A percentile compares a stretch with the other conserved stretches of the same genome.
phyloP scores from a whole-genome alignment of 2,113 vertebrate genomes.

The Octodon degus region DNA sequence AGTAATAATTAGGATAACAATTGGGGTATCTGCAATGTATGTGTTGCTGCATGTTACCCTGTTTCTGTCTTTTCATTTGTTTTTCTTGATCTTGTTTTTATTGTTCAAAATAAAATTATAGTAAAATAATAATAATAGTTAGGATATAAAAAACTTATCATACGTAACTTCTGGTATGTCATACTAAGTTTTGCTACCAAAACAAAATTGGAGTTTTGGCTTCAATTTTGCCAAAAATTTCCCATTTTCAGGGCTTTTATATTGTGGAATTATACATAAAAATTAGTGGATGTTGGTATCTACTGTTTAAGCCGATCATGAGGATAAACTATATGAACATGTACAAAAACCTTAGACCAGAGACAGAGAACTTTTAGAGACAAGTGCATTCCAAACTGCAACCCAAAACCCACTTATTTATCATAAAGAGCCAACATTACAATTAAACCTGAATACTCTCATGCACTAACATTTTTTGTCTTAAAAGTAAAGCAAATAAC shows the following conservation, averaged over 20 bases:
- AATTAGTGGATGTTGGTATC: not conserved
- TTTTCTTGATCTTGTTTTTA: too few relatives aligned
- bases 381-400: not conserved
- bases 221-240: not conserved
- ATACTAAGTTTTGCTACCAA: not conserved
- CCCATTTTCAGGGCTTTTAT: not conserved
- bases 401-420: not conserved
- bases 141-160: not conserved
- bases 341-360: not conserved
- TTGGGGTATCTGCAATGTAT: too few relatives aligned
- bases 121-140: not conserved
- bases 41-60: too few relatives aligned
- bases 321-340: slow-evolving; percentile 57
- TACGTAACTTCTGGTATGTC: not conserved
- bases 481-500: not conserved
- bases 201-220: not conserved
- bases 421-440: not conserved
- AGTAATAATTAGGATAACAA: not conserved
- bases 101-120: too few relatives aligned
- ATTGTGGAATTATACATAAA: not conserved
- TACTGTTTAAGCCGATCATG: not conserved
- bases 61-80: too few relatives aligned
- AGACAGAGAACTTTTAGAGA: not conserved
- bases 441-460: not conserved
- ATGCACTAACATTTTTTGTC: not conserved